Evolutionary conservation across 2,888 invertebrate species (phyloP).

Genomic region (Dryobotodes eremita): DNA sequence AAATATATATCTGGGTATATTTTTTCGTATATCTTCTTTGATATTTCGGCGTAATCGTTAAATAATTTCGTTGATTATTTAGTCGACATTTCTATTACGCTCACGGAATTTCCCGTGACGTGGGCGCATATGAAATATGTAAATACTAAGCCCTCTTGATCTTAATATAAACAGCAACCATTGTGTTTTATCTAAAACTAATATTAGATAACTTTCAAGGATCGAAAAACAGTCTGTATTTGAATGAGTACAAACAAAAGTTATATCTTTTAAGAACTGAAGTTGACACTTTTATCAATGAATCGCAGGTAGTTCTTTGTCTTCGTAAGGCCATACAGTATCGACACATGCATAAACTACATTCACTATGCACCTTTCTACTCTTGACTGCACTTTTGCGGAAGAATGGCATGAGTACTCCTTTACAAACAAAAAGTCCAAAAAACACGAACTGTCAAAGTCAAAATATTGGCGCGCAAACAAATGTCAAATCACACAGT

Average conservation of each 20-base stretch:
- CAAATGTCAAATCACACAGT: conserved; percentile 44
- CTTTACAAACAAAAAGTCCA: conserved; percentile 71
- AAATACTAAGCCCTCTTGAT: conserved; percentile 60
- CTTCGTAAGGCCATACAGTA: conserved; percentile 83
- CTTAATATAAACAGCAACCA: conserved; percentile 55
- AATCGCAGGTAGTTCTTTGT: conserved; percentile 82
- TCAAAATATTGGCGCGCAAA: conserved; percentile 50
- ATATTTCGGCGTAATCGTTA: conserved; percentile 45
- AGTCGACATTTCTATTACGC: conserved; percentile 20
- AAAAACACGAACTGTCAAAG: conserved; percentile 55
- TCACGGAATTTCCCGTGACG: conserved; percentile 64
- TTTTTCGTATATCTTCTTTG: conserved; percentile 29
- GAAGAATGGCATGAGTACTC: conserved; percentile 89
- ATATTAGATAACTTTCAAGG: conserved; percentile 69
- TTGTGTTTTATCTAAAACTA: conserved; percentile 63
- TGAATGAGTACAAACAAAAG: conserved; percentile 87
- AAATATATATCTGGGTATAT: conserved; percentile 39
- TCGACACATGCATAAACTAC: conserved; percentile 82
- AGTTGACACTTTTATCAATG: conserved; percentile 83
- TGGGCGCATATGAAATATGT: conserved; percentile 27
- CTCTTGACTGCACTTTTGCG: conserved; percentile 78
- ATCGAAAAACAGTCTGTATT: conserved; percentile 82
- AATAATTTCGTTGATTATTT: conserved; percentile 36
- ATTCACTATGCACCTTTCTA: conserved; percentile 85
- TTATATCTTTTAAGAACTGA: conserved; percentile 86